Conservation (phyloP, 2,888 invertebrate species). For the Pristionchus exspectatus region DNA sequence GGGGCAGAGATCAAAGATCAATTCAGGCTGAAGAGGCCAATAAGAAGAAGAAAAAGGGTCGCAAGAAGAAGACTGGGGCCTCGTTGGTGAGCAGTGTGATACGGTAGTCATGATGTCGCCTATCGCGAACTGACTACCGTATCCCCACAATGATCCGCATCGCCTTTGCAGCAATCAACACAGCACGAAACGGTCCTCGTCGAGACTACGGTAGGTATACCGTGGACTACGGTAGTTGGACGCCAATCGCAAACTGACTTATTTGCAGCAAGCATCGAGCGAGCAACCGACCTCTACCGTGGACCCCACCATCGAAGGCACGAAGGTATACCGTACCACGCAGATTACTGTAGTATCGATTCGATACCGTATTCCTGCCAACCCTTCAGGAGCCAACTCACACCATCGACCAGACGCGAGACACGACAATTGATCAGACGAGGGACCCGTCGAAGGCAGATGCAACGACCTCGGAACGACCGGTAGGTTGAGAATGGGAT, state of each 20-base stretch:
- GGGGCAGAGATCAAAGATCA: neutral
- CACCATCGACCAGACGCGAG: neutral
- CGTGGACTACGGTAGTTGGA: neutral
- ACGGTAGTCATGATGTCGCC: neutral
- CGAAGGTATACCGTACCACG: neutral
- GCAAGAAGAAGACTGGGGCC: neutral
- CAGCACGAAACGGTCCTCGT: neutral
- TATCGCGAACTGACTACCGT: neutral
- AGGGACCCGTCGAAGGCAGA: neutral
- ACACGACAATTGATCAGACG: neutral
- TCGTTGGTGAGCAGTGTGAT: neutral
- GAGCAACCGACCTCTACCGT: neutral
- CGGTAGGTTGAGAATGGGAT: neutral
- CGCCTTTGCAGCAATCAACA: neutral
- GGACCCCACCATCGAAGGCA: neutral
- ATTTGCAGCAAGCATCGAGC: neutral
- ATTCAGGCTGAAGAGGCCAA: neutral
- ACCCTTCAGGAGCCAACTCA: neutral
- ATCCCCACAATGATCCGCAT: neutral
- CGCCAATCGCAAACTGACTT: neutral
- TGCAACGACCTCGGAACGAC: neutral
- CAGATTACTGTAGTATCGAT: neutral
- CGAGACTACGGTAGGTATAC: neutral
- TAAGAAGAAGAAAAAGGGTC: neutral
- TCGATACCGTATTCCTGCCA: neutral